Evolutionary conservation across 1,140 invertebrate species (phyloP).

Genomic region (Dreissena polymorpha): DNA sequence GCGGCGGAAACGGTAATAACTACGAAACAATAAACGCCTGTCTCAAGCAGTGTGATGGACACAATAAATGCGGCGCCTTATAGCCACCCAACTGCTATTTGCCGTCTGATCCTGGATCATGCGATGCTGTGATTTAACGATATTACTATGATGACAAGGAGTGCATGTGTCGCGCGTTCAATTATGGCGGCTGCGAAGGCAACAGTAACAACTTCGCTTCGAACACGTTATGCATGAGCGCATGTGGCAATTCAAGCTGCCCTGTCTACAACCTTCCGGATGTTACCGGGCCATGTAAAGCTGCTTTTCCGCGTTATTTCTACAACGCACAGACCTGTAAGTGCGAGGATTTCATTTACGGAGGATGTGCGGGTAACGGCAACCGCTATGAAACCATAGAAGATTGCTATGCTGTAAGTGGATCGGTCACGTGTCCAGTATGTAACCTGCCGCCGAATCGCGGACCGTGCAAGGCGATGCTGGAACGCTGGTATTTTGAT

Average conservation of each 20-base stretch:
- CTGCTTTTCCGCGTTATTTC: slow-evolving; percentile 73
- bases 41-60: slow-evolving; percentile 44
- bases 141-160: slow-evolving; percentile 68
- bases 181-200: slow-evolving; percentile 74
- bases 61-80: not conserved
- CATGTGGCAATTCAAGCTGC: slow-evolving; percentile 63
- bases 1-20: slow-evolving; percentile 77
- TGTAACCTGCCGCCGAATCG: slow-evolving; percentile 65
- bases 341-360: slow-evolving; percentile 78
- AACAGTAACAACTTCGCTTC: slow-evolving; percentile 75
- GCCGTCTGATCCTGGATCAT: slow-evolving; percentile 87
- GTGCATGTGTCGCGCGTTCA: slow-evolving; percentile 67
- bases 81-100: slow-evolving; percentile 85
- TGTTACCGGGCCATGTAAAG: slow-evolving; percentile 69
- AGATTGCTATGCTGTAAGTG: slow-evolving; percentile 63
- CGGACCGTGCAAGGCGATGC: slow-evolving; percentile 63
- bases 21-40: slow-evolving; percentile 69
- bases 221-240: slow-evolving; percentile 58
- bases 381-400: slow-evolving; percentile 76
- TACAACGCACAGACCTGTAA: slow-evolving; percentile 76
- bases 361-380: slow-evolving; percentile 78
- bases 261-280: slow-evolving; percentile 62
- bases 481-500: slow-evolving; percentile 76
- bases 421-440: slow-evolving; percentile 20
- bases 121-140: slow-evolving; percentile 81